Base-by-base conservation (phyloP, 2,888 invertebrate species). In the Tachystola acroxantha region DNA sequence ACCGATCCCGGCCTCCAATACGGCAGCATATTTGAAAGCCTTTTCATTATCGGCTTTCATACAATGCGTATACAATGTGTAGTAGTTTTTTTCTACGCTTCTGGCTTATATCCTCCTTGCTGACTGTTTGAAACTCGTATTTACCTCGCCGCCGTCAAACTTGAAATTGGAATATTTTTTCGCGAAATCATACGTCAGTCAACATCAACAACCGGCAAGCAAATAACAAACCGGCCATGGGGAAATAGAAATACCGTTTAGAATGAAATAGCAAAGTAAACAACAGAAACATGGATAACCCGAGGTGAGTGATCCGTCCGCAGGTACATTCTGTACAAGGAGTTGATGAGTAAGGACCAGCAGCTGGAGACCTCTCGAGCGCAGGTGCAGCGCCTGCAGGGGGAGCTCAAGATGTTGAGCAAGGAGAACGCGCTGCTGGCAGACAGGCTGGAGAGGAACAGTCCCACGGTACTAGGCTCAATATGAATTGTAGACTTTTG, bases 321-420 rank as follows among this genome's bases (percentile, higher is more conserved):
- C 66, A 92, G 92, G 59, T 91, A 90, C 53, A 84, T 90, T 48
- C 69, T 92, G 45, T 91, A 91, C 57, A 89, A 91, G 55, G 91
- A 91, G 52, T 57, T 91, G 41, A 79, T 91, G 66, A 88, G 88
- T 25, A 91, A 91, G 50, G 91, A 92, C 49, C 89, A 89, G 48
- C 88, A 88, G 10, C 72, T 91, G 45, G 91, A 92, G 54, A 88
- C 82, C 5, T 85, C 91, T 26, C 88, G 91, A 37, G 85, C 88
- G 33, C 91, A 91, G 65, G 75, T 92, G 44, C 88, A 88, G 50
- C 78, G 88, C 29, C 74, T 92, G 32, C 91, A 91, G 51, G 88
- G 88, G 30, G 91, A 92, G 64, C 75, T 92, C 69, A 88, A 90
- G 61, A 69, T 91, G 56, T 82, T 92, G 52, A 82, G 86, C 39